Conservation (phyloP, 2,797 vertebrate genomes). For the Nannoperca australis region DNA sequence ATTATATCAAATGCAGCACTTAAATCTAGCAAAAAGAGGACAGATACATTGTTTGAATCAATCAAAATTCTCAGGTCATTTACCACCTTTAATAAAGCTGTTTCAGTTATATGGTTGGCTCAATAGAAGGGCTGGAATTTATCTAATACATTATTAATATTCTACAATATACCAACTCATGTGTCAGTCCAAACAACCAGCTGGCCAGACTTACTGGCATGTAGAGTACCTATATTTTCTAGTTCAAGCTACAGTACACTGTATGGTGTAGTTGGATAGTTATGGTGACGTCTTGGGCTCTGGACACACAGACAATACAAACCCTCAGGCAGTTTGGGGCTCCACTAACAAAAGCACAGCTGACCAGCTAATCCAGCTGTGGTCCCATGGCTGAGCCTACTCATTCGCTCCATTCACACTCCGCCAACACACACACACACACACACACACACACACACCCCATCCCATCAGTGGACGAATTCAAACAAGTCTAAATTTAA, state of each 20-base stretch:
- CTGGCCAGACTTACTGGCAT: neutral
- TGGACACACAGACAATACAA: conserved; percentile 66
- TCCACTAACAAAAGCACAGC: conserved; percentile 72
- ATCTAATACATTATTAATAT: neutral
- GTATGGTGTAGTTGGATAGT: conserved; percentile 32
- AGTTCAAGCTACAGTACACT: neutral
- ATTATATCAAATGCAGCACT: no score
- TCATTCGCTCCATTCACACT: conserved; percentile 65
- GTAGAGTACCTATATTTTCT: neutral
- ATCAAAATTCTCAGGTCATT: no score
- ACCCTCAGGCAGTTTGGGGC: conserved; percentile 55
- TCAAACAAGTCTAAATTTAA: conserved; percentile 25
- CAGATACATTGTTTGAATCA: no score
- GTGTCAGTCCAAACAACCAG: neutral
- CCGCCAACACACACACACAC: conserved; percentile 45
- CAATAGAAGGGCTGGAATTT: no score
- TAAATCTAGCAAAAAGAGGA: no score
- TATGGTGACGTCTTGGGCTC: conserved; percentile 30
- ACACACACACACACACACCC: conserved; percentile 33
- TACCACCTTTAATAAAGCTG: no score
- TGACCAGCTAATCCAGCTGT: conserved; percentile 81
- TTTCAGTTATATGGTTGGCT: no score
- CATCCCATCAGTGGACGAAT: conserved; percentile 45
- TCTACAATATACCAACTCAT: neutral
- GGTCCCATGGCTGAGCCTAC: conserved; percentile 59